These are phyloP conservation scores for Ectemnius cavifrons DNA, from an alignment of 2,888 invertebrate species.

Conservation along the genomic window DNA sequence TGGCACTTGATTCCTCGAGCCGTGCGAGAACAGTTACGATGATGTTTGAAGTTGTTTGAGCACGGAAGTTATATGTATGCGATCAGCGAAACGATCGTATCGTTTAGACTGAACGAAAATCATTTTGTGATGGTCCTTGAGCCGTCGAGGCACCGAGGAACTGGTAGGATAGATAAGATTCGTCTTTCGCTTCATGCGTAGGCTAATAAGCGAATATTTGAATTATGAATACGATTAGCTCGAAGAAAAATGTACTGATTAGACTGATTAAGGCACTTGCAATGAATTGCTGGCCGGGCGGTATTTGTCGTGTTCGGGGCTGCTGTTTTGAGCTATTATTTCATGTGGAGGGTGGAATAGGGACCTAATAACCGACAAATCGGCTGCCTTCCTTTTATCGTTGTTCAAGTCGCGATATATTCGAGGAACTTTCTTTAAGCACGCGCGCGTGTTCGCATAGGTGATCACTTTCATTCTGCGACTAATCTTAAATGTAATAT, in stretches of 20 bases:
- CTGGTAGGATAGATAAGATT: too few relatives aligned
- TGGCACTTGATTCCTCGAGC: too few relatives aligned
- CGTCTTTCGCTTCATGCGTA: too few relatives aligned
- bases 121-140: too few relatives aligned
- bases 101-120: constrained; percentile 22
- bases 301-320: neutral
- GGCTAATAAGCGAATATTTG: neutral
- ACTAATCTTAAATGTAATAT: constrained; percentile 20
- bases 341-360: constrained; percentile 20
- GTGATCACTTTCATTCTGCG: neutral
- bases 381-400: constrained; percentile 44
- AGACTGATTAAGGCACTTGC: constrained; percentile 12
- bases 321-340: neutral
- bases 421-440: constrained; percentile 17
- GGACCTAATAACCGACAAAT: constrained; percentile 50
- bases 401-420: constrained; percentile 21
- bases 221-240: neutral
- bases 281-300: constrained; percentile 9
- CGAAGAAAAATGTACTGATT: neutral
- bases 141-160: too few relatives aligned
- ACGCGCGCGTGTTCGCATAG: constrained; percentile 1
- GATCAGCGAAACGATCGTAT: constrained; percentile 5
- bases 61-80: constrained; percentile 2
- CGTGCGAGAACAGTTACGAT: neutral
- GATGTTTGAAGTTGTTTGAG: constrained; percentile 1